phyloP scores from a whole-genome alignment of 2,113 vertebrate genomes.

The Crotalus viridis region DNA sequence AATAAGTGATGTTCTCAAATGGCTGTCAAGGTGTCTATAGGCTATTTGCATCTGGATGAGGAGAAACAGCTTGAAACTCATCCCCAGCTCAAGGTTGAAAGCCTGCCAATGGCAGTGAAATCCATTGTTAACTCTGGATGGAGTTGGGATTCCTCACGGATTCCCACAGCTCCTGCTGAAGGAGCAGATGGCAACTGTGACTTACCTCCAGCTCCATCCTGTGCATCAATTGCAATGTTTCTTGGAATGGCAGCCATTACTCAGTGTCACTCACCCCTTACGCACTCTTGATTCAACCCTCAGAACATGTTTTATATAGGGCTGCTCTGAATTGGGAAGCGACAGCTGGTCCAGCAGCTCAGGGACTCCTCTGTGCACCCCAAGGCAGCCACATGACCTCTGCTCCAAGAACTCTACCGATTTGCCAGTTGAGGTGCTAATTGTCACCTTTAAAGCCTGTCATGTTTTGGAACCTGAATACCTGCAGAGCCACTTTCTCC shows the following conservation, averaged over 20 bases:
- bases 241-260: background rate
- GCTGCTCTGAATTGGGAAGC: background rate
- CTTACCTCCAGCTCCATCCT: background rate
- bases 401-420: background rate
- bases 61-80: background rate
- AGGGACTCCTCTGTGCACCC: background rate
- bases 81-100: background rate
- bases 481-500: background rate
- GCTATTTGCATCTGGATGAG: background rate
- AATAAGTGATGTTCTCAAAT: background rate
- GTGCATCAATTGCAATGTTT: background rate
- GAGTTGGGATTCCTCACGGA: background rate
- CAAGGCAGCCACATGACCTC: background rate
- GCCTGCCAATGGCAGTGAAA: background rate
- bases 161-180: background rate
- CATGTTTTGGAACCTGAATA: background rate
- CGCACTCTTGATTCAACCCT: background rate
- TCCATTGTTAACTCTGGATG: background rate
- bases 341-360: background rate
- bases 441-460: background rate
- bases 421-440: background rate
- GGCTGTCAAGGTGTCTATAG: background rate
- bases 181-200: background rate
- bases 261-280: background rate
- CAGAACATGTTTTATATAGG: background rate